A percentile compares a stretch with the other conserved stretches of the same genome.
Evolutionary conservation across 2,888 invertebrate genomes (phyloP).

Genomic region (Luperina testacea): DNA sequence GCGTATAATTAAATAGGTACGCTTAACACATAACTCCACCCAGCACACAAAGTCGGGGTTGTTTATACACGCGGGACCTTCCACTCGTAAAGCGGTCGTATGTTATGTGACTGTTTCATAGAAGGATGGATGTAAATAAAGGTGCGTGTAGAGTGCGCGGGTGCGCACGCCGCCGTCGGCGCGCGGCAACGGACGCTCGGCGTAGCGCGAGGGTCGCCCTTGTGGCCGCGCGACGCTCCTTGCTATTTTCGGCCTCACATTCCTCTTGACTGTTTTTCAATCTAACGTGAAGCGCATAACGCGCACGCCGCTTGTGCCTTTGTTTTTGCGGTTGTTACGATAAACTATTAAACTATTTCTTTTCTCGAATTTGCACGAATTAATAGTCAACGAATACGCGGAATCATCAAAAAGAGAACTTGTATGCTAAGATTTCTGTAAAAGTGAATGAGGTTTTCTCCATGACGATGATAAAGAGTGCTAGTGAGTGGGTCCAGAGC

Average conservation of each 20-base stretch:
- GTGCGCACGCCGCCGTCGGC: conserved; percentile 53
- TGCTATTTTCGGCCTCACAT: conserved; percentile 89
- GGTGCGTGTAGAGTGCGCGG: conserved; percentile 76
- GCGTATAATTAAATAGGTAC: conserved; percentile 39
- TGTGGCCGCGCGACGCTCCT: conserved; percentile 87
- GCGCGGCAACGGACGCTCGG: conserved; percentile 69
- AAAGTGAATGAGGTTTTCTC: conserved; percentile 65
- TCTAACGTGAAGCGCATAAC: conserved; percentile 89
- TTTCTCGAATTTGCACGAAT: conserved; percentile 71
- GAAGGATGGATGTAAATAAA: conserved; percentile 86
- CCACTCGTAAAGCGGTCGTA: conserved; percentile 78
- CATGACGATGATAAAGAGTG: conserved; percentile 76
- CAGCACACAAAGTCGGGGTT: conserved; percentile 73
- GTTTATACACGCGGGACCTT: conserved; percentile 77
- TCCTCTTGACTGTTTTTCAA: conserved; percentile 89
- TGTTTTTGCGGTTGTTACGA: conserved; percentile 79
- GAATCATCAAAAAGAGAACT: conserved; percentile 65
- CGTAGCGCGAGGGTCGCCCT: conserved; percentile 86
- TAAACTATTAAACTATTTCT: conserved; percentile 71
- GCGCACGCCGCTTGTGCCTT: conserved; percentile 86
- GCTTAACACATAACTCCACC: conserved; percentile 67
- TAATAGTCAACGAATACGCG: conserved; percentile 68
- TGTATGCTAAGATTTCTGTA: conserved; percentile 53
- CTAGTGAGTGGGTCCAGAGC: conserved; percentile 74
- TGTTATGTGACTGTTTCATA: conserved; percentile 78